These are phyloP conservation scores for Drosophila infuscata DNA, from an alignment of 2,888 invertebrate genomes.

Conservation along the genomic window DNA sequence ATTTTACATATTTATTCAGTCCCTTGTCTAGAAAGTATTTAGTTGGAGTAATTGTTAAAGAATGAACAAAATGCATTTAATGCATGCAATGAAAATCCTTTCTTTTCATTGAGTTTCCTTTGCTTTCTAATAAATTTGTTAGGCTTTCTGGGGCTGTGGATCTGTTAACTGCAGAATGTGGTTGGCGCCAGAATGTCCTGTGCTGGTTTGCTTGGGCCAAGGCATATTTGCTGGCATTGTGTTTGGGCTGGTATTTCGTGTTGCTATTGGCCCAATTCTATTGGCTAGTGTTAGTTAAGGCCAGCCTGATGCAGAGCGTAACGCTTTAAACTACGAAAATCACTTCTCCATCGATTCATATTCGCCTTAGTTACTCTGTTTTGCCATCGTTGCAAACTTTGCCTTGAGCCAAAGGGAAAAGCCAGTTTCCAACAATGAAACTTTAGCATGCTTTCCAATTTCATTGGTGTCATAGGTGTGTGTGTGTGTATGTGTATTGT, in stretches of 20 bases:
- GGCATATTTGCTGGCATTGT: slow-evolving; percentile 43
- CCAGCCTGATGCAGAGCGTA: slow-evolving; percentile 48
- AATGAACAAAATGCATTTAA: not conserved
- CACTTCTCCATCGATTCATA: slow-evolving; percentile 34
- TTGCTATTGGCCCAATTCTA: slow-evolving; percentile 15
- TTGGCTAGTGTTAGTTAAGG: slow-evolving; percentile 35
- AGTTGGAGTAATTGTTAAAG: not conserved
- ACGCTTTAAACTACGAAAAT: slow-evolving; percentile 60
- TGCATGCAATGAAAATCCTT: not conserved
- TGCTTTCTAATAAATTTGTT: not conserved
- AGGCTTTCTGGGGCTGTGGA: not conserved
- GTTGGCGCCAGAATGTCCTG: slow-evolving; percentile 45
- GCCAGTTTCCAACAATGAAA: slow-evolving; percentile 72
- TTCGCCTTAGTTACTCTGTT: not conserved
- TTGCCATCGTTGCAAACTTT: slow-evolving; percentile 54
- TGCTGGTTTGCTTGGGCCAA: slow-evolving; percentile 37
- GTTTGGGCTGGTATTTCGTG: slow-evolving; percentile 1
- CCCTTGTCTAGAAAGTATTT: not conserved
- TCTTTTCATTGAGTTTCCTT: not conserved
- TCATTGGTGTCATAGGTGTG: not conserved
- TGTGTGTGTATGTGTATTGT: slow-evolving; percentile 10
- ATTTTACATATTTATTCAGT: not conserved
- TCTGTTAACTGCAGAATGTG: not conserved
- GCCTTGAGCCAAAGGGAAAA: slow-evolving; percentile 47
- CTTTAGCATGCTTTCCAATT: slow-evolving; percentile 48